Base-by-base conservation (phyloP, 2,888 invertebrate species). In the Plagodis pulveraria region DNA sequence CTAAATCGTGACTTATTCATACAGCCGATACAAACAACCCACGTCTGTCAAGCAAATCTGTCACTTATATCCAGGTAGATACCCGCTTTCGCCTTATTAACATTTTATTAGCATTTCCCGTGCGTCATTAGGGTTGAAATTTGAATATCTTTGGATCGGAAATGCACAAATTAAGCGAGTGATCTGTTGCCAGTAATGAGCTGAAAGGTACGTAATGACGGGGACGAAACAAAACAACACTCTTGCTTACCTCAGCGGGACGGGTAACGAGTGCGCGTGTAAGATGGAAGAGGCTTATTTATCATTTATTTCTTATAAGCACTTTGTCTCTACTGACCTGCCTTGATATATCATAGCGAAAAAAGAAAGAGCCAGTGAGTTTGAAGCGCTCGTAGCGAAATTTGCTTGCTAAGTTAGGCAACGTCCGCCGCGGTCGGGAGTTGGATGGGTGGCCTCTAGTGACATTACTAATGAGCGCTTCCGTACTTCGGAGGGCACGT, bases 101-200 rank as follows among this genome's bases (percentile, higher is more conserved):
- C 91, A 91, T 92, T 91, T 90, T 91, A 91, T 91, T 90, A 91
- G 90, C 91, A 91, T 91, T 91, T 89, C 86, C 85, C 85, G 80
- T 82, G 80, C 86, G 86, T 89, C 91, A 92, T 92, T 92, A 92
- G 87, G 84, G 91, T 86, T 85, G 80, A 85, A 86, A 91, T 91
- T 92, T 92, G 91, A 92, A 92, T 91, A 91, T 92, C 91, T 84
- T 84, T 82, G 80, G 87, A 91, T 91, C 91, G 91, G 91, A 92
- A 91, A 91, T 91, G 91, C 90, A 90, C 89, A 91, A 91, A 91
- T 92, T 92, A 91, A 91, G 89, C 89, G 87, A 83, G 89, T 91
- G 91, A 90, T 91, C 89, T 88, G 88, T 88, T 83, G 83, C 81
- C 80, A 78, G 89, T 91, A 91, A 91, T 91, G 91, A 91, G 91